Conservation (phyloP, 2,888 invertebrate species). For the Carabus problematicus region DNA sequence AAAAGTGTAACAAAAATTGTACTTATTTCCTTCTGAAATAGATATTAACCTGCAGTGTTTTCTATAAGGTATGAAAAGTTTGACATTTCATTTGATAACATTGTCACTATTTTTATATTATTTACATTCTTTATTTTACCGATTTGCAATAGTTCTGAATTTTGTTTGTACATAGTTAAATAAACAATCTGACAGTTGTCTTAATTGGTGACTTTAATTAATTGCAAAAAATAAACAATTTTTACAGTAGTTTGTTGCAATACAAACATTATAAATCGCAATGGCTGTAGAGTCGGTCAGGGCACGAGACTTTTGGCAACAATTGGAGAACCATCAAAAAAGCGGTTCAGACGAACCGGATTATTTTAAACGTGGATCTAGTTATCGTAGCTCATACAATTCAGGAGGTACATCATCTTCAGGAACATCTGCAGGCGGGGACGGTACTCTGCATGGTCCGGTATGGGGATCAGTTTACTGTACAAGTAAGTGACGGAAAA, state of each 20-base stretch:
- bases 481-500: slow-evolving; percentile 31
- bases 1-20: no score
- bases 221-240: neutral
- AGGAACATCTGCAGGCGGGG: neutral
- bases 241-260: no score
- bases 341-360: slow-evolving; percentile 29
- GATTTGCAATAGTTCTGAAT: no score
- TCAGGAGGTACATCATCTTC: neutral
- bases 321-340: slow-evolving; percentile 21
- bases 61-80: no score
- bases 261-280: neutral
- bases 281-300: slow-evolving; percentile 29
- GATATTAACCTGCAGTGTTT: no score
- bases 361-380: slow-evolving; percentile 36
- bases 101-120: no score
- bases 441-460: slow-evolving; percentile 24
- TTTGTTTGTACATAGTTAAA: no score
- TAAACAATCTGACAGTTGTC: no score
- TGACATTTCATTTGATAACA: no score
- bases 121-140: no score
- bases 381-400: slow-evolving; percentile 23
- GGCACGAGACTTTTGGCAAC: slow-evolving; percentile 35
- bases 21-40: no score
- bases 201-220: neutral
- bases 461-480: slow-evolving; percentile 37